Conservation (phyloP, 2,797 vertebrate species). For the Thalassophryne amazonica region DNA sequence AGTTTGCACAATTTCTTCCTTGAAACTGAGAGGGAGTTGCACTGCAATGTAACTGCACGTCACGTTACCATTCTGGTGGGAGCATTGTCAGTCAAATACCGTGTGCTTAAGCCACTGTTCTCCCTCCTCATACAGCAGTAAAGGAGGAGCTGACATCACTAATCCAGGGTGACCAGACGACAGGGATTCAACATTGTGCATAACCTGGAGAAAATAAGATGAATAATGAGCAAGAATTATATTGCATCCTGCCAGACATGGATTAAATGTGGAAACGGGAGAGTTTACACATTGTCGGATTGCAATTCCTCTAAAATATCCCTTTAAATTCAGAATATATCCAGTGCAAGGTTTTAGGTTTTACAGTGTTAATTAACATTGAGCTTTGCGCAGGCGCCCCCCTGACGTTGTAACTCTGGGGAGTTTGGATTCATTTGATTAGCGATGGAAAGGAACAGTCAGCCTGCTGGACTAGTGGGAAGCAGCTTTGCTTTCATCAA, state of each 20-base stretch:
- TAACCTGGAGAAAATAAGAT: slow-evolving; percentile 34
- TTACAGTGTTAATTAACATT: slow-evolving; percentile 60
- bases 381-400: slow-evolving; percentile 51
- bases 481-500: too few relatives aligned
- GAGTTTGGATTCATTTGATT: too few relatives aligned
- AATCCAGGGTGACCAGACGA: slow-evolving; percentile 26
- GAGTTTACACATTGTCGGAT: too few relatives aligned
- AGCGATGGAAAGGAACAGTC: too few relatives aligned
- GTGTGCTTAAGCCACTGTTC: slow-evolving; percentile 31
- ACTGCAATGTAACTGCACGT: slow-evolving; percentile 16
- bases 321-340: neutral
- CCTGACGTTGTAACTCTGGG: slow-evolving; percentile 47
- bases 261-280: slow-evolving; percentile 11
- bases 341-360: slow-evolving; percentile 9
- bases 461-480: too few relatives aligned
- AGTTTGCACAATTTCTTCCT: slow-evolving; percentile 33
- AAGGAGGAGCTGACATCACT: slow-evolving; percentile 14
- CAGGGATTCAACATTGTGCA: slow-evolving; percentile 3
- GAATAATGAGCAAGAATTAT: slow-evolving; percentile 32
- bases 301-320: too few relatives aligned
- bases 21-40: slow-evolving; percentile 18
- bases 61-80: slow-evolving; percentile 32
- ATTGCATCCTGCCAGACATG: slow-evolving; percentile 19
- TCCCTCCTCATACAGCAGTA: slow-evolving; percentile 11
- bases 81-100: slow-evolving; percentile 46